These are phyloP conservation scores for Sterrhoptilus dennistouni DNA, from an alignment of 2,113 vertebrate genomes.

Conservation along the genomic window DNA sequence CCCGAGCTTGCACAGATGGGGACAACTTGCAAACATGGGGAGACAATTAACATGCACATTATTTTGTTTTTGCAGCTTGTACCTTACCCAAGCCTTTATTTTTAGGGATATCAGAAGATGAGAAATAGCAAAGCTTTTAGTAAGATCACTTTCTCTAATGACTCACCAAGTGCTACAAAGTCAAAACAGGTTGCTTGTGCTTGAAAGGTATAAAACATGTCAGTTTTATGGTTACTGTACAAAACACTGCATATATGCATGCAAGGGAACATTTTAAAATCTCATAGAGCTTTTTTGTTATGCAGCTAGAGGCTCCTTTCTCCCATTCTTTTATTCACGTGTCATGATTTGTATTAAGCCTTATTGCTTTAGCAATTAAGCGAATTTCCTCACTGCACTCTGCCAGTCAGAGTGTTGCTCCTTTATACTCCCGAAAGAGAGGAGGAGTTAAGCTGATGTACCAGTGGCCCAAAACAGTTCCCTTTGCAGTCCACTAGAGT, in stretches of 20 bases:
- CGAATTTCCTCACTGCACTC: slow-evolving; percentile 30
- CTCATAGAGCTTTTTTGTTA: not conserved
- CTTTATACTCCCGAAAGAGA: not conserved
- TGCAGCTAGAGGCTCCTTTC: not conserved
- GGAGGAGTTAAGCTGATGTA: not conserved
- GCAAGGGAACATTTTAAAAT: slow-evolving; percentile 25
- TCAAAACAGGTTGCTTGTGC: slow-evolving; percentile 61
- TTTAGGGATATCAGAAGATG: slow-evolving; percentile 4
- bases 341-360: slow-evolving; percentile 30
- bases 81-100: not conserved
- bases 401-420: not conserved
- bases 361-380: slow-evolving; percentile 50
- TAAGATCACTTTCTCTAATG: slow-evolving; percentile 61
- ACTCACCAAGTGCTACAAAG: slow-evolving; percentile 52
- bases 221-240: slow-evolving; percentile 62
- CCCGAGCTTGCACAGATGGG: not conserved
- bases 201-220: slow-evolving; percentile 64
- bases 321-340: slow-evolving; percentile 33
- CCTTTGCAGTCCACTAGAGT: not conserved
- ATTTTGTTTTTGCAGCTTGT: not conserved
- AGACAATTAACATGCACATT: not conserved
- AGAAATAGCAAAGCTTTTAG: slow-evolving; percentile 42
- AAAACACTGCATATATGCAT: slow-evolving; percentile 51
- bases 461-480: not conserved
- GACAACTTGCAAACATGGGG: not conserved